Base-by-base conservation (phyloP, 2,113 vertebrate genomes). In the Cacatua alba region DNA sequence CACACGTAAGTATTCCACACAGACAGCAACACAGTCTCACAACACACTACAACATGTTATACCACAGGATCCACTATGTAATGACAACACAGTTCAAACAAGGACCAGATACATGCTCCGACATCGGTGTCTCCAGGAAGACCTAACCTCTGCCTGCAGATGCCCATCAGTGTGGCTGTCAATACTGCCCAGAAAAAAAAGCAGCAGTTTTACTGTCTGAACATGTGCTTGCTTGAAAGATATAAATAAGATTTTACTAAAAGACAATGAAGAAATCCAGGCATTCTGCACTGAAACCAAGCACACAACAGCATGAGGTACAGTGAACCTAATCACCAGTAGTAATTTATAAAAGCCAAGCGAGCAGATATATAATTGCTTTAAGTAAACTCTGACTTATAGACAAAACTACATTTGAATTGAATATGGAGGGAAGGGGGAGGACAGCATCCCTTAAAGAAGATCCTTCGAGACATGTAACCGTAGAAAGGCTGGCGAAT, bases 401-500 rank as follows among this genome's bases (percentile, higher is more conserved):
- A 91, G 89, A 86, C 57, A 31, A 92, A 57, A 72, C 83, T 93
- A 19, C 84, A 90, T 93, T 93, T 91, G 85, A 80, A 74, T 76
- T 41, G 71, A 90, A 49, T 11, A 23, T 3, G 49, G 53, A 35
- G 29, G 29, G 52, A 41, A 76, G 60, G 48, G 69, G 48, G 68
- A 77, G 53, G 90, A 64, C 57, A 81, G 84, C 93, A 92, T 91
- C 94, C 91, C 98, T 97, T 95, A 97, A 85, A 98, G 97, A 86
- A 53, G 79, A 95, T 97, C 97, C 94, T 97, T 80, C 5, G 96
- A 98, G 98, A 98, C 86, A 37, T 77, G 96, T 87, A 97, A 97
- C 96, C 23, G 88, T 86, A 98, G 97, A 98, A 97, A 96, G 98
- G 97, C 95, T 97, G 95, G 97, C 46, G 12, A 97, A 96, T 82